Base-by-base conservation (phyloP, 2,797 vertebrate genomes). In the Schizopygopsis malacanthus region DNA sequence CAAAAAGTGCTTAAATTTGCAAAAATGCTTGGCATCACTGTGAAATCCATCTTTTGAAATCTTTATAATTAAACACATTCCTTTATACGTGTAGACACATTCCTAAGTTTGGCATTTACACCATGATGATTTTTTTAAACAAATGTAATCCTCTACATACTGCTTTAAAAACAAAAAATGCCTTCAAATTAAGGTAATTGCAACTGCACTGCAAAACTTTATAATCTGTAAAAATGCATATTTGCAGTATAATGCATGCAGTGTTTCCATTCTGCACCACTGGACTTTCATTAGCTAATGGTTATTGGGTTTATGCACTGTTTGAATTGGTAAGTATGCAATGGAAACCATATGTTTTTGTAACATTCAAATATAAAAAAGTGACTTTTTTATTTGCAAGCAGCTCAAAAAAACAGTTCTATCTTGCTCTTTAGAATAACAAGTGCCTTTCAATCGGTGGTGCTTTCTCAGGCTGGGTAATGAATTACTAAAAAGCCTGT, bases 321-420 rank as follows among this genome's bases (percentile, higher is more conserved):
- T 67, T 47, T 77, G 52, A 88, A 83, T 85, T 89, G 86, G 84
- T 88, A 76, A 63, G 69, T 78, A 81, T 84, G 88, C 90, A 91
- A 93, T 92, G 84, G 83, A 85, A 93, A 94, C 91, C 92, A 94
- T 79, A 91, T 94, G 92, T 89, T 92, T 25, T 59, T 25, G 90
- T 91, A 83, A 90, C 69, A 90, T 84, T 76, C 79, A 92, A 91
- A 90, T 88, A 89, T 65, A 84, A 90, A 1, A 45, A 86, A 85
- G 86, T 87, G 84, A 72, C 73, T 88, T 63, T 39, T 91, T 85
- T 87, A 87, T 43, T 33, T 90, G 86, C 18, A 87, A 80, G 81
- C 79, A n/a, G 75, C 72, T 87, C 73, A 82, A 82, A 61, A 88
- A 88, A 90, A 33, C 13, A 33, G n/a, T 45, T 25, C 76, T 61